Percentiles rank a stretch among this genome's conserved stretches.
These are phyloP conservation scores for Xiphydria camelus DNA, from an alignment of 2,888 invertebrate species.

Conservation along the genomic window DNA sequence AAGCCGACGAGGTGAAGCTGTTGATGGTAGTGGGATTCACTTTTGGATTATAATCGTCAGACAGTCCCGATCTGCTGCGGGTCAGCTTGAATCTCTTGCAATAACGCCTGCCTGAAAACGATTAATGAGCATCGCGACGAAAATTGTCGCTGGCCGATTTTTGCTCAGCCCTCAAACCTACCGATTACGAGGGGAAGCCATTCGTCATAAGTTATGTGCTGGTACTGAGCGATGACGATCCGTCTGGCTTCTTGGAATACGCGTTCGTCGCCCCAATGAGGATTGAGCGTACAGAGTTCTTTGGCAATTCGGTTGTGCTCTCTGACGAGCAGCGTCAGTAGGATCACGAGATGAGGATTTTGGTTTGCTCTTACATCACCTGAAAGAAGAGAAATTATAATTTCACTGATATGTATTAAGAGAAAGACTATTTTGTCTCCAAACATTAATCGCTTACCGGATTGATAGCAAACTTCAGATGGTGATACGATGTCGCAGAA, in stretches of 20 bases:
- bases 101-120: slow-evolving; percentile 13
- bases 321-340: slow-evolving; percentile 62
- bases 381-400: no score
- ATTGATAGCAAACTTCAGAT: slow-evolving; percentile 31
- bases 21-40: slow-evolving; percentile 65
- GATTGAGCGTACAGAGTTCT: slow-evolving; percentile 61
- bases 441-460: slow-evolving; percentile 29
- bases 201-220: slow-evolving; percentile 66
- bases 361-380: slow-evolving; percentile 63
- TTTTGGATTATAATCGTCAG: slow-evolving; percentile 58
- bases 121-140: no score
- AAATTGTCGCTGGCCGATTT: no score
- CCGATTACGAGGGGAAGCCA: slow-evolving; percentile 63
- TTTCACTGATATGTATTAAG: no score
- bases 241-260: slow-evolving; percentile 63
- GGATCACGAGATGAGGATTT: slow-evolving; percentile 61
- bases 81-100: slow-evolving; percentile 7
- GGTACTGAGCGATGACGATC: slow-evolving; percentile 63
- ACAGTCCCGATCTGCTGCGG: slow-evolving; percentile 6
- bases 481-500: slow-evolving; percentile 29
- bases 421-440: no score
- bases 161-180: no score
- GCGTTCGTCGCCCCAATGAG: slow-evolving; percentile 63
- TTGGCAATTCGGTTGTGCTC: slow-evolving; percentile 65
- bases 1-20: slow-evolving; percentile 68